Base-by-base conservation (phyloP, 2,797 vertebrate species). In the Dryobates pubescens region DNA sequence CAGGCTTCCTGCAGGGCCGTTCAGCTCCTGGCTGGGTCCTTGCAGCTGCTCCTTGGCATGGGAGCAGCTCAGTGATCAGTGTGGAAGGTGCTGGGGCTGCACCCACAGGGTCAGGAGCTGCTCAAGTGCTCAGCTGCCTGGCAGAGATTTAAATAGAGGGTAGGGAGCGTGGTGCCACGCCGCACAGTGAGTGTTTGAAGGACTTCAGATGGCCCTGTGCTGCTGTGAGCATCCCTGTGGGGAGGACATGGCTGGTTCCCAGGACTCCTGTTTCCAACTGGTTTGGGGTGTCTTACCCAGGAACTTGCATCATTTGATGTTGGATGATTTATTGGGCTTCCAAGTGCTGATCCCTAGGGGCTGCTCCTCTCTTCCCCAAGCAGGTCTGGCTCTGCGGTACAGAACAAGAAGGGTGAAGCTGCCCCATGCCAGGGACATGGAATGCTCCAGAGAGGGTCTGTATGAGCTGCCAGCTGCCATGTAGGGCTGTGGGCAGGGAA, bases 131-230 rank as follows among this genome's bases (percentile, higher is more conserved):
- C 34, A 7, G 70, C 8, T 17, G 1, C 6, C 0, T 1, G 11
- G 57, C 5, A 9, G 18, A 34, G 30, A 38, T 41, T 74, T 72
- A 24, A n/a, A 17, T 22, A 26, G 17, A 70, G 45, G n/a, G 6
- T 9, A 26, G 32, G 64, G 24, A 30, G 36, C 1, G 0, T 1
- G 1, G n/a, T 43, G 57, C 63, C 1, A 3, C 0, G 13, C 80
- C 4, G 49, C 53, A 27, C 10, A 18, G 61, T 3, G 1, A 62
- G 41, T 5, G 1, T 47, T 68, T 13, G 53, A 49, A 70, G 74
- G 63, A 34, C 20, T 7, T 27, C 61, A n/a, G 19, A 15, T 9
- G 20, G 38, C 17, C 54, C 68, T 0, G 2, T 6, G 3, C 54
- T 6, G 6, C 9, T 4, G 0, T 6, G 49, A 51, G 41, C 64